Conservation (phyloP, 2,888 invertebrate species). For the Dolichopus griseipennis region DNA sequence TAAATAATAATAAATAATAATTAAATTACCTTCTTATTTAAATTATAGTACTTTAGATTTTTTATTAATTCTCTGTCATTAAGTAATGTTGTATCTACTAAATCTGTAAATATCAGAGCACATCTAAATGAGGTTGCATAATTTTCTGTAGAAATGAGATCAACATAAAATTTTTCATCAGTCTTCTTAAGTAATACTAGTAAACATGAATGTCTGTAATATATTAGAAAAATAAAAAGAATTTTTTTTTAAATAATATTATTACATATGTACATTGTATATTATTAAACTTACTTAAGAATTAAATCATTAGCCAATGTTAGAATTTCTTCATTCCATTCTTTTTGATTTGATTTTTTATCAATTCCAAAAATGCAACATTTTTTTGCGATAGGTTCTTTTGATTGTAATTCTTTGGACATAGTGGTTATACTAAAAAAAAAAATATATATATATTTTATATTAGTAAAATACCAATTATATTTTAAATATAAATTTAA, state of each 20-base stretch:
- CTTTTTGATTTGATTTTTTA: conserved; percentile 40
- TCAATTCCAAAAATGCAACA: conserved; percentile 52
- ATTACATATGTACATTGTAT: no score
- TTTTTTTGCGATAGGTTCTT: conserved; percentile 49
- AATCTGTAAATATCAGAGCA: conserved; percentile 38
- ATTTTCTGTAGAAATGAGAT: conserved; percentile 35
- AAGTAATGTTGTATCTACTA: conserved; percentile 27
- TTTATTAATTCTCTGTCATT: conserved; percentile 12
- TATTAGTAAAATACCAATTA: no score
- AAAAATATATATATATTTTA: no score
- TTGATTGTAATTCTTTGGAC: conserved; percentile 41
- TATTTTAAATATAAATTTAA: no score
- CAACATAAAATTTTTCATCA: conserved; percentile 38
- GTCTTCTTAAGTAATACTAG: conserved; percentile 26
- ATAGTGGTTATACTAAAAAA: conserved; percentile 46
- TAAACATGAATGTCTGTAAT: conserved; percentile 28
- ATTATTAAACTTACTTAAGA: background rate
- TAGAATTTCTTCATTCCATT: conserved; percentile 51
- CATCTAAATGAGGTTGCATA: conserved; percentile 41
- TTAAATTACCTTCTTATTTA: conserved; percentile 16
- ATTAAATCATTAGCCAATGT: conserved; percentile 38
- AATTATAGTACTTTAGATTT: conserved; percentile 12
- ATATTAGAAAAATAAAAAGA: conserved; percentile 13
- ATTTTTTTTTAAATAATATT: background rate
- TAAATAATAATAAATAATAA: no score